These are phyloP conservation scores for Potamilus streckersoni DNA, from an alignment of 1,140 invertebrate species.

Conservation along the genomic window DNA sequence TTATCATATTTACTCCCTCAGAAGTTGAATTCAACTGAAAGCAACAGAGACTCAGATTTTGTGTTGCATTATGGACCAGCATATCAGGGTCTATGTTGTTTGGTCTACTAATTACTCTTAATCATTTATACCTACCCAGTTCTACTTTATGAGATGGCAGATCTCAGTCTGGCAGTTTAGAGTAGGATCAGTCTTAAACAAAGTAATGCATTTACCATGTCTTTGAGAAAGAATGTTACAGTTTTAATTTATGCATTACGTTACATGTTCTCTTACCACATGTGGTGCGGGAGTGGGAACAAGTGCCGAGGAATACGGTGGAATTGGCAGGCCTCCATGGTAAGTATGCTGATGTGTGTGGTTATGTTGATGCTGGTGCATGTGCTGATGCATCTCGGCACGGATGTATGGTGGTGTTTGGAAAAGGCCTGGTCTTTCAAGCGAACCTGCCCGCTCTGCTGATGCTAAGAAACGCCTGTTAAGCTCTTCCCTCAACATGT, in stretches of 20 bases:
- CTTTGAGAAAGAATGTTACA: too few relatives aligned
- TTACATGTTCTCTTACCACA: conserved; percentile 43
- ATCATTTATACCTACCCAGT: too few relatives aligned
- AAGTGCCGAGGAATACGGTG: conserved; percentile 75
- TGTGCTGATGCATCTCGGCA: conserved; percentile 77
- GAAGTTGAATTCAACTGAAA: too few relatives aligned
- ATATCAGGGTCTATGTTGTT: too few relatives aligned
- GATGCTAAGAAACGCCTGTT: conserved; percentile 89
- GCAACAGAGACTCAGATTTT: too few relatives aligned
- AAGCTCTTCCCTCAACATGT: conserved; percentile 89
- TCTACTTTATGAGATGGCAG: background rate
- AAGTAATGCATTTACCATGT: background rate
- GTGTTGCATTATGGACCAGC: too few relatives aligned
- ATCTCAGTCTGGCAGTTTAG: too few relatives aligned
- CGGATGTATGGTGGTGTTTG: conserved; percentile 78
- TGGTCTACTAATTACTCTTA: too few relatives aligned
- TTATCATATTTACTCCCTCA: too few relatives aligned
- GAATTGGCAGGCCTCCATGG: conserved; percentile 76
- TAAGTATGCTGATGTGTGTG: conserved; percentile 80
- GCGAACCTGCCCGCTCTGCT: conserved; percentile 75
- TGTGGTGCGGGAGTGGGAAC: conserved; percentile 56
- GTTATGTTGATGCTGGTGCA: conserved; percentile 75
- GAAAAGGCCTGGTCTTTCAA: conserved; percentile 13
- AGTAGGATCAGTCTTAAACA: too few relatives aligned
- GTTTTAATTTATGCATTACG: background rate